Evolutionary conservation across 1,140 invertebrate genomes (phyloP), one percentile per base, ranked within the genome.

Genomic region (Stegodyphus dumicola): DNA sequence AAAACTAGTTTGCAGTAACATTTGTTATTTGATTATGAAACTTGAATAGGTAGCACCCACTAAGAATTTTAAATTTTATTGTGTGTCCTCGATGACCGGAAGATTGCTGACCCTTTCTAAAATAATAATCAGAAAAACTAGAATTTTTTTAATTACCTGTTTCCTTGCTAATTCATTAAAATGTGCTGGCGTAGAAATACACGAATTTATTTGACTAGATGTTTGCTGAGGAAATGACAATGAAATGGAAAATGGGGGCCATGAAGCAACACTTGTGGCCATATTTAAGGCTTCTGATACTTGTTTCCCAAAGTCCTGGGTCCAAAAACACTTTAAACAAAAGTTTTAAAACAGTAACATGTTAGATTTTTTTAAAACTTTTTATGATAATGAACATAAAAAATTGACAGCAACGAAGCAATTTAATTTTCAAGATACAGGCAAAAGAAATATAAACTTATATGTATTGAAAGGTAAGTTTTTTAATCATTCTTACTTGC

Each of bases 231-330:
- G 52, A 71, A 71, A 79, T 53, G 78, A 49, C 15, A 77, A 77
- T 49, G 79, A 13, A 48, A 9, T 53, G 33, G 79, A 51, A 64
- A 60, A 54, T 18, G 78, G 78, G 13, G 69, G 49, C 79, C 79
- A 83, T 7, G 79, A 83, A 51, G 56, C 56, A 64, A 73, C 73
- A 77, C 48, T 77, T 15, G 65, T 77, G 49, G 64, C 81, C 75
- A 77, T 77, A 33, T 70, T 85, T 18, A 85, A 69, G 33, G 83
- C 75, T 71, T 85, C 83, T 6, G 64, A 70, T 51, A 77, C 74
- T 70, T 85, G 74, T 53, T 85, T 85, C 2, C 75, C 67, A 70
- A 85, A 77, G 71, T 85, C 83, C 6, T 69, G 74, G 51, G 74
- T 56, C 74, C 83, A 85, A 71, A 83, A 83, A 15, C 52, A 49